A percentile compares a stretch with the other conserved stretches of the same genome.
phyloP scores from a whole-genome alignment of 2,797 vertebrate genomes.

The Denticeps clupeoides region DNA sequence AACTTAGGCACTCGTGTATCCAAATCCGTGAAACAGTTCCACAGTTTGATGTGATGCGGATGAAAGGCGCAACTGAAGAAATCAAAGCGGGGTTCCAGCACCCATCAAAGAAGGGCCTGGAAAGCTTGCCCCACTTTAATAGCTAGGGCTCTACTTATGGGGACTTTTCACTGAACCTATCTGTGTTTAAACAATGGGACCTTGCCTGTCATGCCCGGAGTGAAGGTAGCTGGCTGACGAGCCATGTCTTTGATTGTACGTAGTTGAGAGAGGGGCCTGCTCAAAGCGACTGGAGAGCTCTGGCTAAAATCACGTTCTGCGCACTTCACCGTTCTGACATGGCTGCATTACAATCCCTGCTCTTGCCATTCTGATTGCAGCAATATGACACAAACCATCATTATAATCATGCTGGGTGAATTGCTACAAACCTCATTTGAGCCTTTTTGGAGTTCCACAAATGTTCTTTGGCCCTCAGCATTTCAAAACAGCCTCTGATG shows the following conservation, averaged over 20 bases:
- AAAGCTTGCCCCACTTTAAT: no score
- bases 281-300: slow-evolving; percentile 43
- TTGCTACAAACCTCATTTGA: slow-evolving; percentile 36
- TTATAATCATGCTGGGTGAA: slow-evolving; percentile 33
- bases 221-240: slow-evolving; percentile 47
- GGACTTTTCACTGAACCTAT: slow-evolving; percentile 43
- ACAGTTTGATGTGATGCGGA: no score
- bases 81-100: no score
- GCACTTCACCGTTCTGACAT: slow-evolving; percentile 46
- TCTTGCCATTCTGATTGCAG: slow-evolving; percentile 47
- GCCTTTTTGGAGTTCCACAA: not conserved
- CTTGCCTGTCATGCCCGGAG: slow-evolving; percentile 52
- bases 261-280: slow-evolving; percentile 37
- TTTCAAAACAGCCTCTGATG: no score
- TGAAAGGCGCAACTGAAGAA: no score
- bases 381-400: slow-evolving; percentile 28
- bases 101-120: no score
- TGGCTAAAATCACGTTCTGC: slow-evolving; percentile 57
- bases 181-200: slow-evolving; percentile 60
- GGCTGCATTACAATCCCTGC: slow-evolving; percentile 40
- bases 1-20: not conserved
- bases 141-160: not conserved
- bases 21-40: no score
- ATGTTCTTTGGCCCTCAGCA: no score
- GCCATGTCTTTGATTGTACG: slow-evolving; percentile 31